Conservation (phyloP, 2,113 vertebrate genomes). For the Cololabis saira region DNA sequence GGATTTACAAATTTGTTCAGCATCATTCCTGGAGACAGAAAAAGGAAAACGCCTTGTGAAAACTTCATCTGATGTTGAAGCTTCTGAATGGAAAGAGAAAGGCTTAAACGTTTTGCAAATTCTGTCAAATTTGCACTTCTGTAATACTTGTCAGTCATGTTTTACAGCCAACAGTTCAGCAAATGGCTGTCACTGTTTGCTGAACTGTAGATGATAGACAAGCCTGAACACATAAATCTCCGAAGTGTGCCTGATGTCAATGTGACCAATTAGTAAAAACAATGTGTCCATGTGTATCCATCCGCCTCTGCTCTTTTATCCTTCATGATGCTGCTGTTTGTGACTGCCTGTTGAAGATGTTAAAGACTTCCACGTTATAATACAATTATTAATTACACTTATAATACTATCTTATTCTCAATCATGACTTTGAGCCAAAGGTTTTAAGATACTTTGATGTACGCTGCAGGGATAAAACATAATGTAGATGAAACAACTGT, state of each 20-base stretch:
- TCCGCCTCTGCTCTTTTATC: not conserved
- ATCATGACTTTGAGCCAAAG: no score
- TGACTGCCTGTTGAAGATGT: not conserved
- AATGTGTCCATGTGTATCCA: not conserved
- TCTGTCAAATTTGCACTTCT: conserved; percentile 1
- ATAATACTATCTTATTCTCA: no score
- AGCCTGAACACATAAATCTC: conserved; percentile 31
- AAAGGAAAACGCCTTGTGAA: not conserved
- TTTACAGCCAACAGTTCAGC: conserved; percentile 36
- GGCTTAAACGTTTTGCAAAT: conserved; percentile 26
- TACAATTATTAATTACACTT: not conserved
- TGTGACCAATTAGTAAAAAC: conserved; percentile 33
- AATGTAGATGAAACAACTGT: no score
- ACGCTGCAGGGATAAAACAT: no score
- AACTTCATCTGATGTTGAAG: conserved; percentile 11
- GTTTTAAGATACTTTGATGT: no score
- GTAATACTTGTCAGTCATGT: conserved; percentile 29
- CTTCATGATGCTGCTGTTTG: not conserved
- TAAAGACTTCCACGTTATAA: not conserved
- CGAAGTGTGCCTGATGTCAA: conserved; percentile 10
- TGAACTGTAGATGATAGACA: conserved; percentile 42
- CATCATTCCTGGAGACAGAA: not conserved
- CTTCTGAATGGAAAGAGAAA: not conserved
- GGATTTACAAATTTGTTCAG: not conserved
- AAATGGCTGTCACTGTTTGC: conserved; percentile 34